These are phyloP conservation scores for Cercocebus atys DNA, from an alignment of 2,113 vertebrate genomes.

Conservation along the genomic window DNA sequence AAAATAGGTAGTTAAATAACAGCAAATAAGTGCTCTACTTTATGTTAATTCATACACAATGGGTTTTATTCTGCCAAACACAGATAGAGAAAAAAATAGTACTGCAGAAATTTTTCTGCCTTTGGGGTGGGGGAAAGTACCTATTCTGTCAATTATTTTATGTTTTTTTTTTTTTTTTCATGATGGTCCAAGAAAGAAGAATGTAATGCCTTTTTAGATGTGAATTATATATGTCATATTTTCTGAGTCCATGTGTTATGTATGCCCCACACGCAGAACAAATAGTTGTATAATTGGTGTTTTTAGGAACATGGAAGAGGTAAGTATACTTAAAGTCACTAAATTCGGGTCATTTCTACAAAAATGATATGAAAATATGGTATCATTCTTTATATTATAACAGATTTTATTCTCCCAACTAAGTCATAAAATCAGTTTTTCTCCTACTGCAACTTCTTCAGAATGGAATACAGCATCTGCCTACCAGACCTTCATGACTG, in stretches of 20 bases:
- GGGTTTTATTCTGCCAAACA: background rate
- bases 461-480: constrained; percentile 66
- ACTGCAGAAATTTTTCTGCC: background rate
- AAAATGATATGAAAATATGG: background rate
- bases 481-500: constrained; percentile 53
- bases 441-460: constrained; percentile 17
- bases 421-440: background rate
- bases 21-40: background rate
- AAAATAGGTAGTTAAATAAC: background rate
- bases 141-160: background rate
- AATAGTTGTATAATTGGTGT: background rate
- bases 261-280: background rate
- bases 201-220: background rate
- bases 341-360: background rate
- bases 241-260: background rate
- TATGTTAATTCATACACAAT: background rate
- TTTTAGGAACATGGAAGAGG: background rate
- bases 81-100: background rate
- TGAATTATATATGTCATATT: background rate
- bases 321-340: background rate
- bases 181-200: background rate
- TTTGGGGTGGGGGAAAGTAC: background rate
- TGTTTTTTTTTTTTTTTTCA: background rate
- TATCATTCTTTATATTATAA: background rate
- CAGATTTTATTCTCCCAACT: background rate